These are phyloP conservation scores for Conistra vaccinii DNA, from an alignment of 2,888 invertebrate species.

Conservation along the genomic window DNA sequence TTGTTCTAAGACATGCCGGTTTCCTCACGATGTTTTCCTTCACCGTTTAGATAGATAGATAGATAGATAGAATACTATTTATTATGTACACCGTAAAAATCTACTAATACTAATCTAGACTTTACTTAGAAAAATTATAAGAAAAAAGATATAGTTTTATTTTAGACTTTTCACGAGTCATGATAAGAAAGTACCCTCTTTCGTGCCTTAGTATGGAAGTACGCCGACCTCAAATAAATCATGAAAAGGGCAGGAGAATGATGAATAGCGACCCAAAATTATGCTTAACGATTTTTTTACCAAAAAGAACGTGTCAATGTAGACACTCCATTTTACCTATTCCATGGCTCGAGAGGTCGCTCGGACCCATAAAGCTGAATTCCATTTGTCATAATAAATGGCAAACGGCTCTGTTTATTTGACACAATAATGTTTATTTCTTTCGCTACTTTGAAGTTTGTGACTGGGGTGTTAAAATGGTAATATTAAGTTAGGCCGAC, in stretches of 20 bases:
- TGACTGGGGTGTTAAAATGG: conserved; percentile 38
- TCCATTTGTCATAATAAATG: conserved; percentile 36
- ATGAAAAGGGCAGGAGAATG: background rate
- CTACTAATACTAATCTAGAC: too few species aligned
- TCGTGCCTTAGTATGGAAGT: background rate
- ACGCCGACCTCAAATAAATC: background rate
- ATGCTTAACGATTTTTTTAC: background rate
- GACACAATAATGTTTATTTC: conserved; percentile 39
- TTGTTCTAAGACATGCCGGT: too few species aligned
- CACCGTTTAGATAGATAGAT: too few species aligned
- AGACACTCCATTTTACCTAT: conserved; percentile 22
- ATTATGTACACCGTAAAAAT: too few species aligned
- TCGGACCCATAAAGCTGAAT: conserved; percentile 36
- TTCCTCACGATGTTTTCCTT: too few species aligned
- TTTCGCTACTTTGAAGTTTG: conserved; percentile 25
- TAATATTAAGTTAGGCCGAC: conserved; percentile 36
- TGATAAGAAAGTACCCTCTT: too few species aligned
- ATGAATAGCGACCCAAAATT: background rate
- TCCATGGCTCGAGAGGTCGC: background rate
- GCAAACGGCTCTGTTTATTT: conserved; percentile 27
- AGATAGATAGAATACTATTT: too few species aligned
- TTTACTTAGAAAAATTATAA: background rate
- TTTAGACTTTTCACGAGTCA: background rate
- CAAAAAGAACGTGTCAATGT: background rate
- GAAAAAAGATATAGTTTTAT: too few species aligned